Percentiles rank a stretch among this genome's conserved stretches.
These are phyloP conservation scores for Pyrrhia umbra DNA, from an alignment of 2,888 invertebrate species.

Conservation along the genomic window DNA sequence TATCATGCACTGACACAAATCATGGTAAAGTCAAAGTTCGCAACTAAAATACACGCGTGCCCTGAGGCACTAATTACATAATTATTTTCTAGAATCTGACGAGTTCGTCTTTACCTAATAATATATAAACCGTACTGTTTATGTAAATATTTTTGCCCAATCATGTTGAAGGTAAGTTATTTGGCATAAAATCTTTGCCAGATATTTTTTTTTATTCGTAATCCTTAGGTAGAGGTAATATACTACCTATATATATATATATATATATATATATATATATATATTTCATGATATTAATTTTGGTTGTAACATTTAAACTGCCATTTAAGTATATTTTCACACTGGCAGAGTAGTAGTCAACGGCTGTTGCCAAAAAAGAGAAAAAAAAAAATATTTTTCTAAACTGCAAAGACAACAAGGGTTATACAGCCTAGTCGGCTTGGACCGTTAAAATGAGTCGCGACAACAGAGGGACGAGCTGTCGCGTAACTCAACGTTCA, in stretches of 20 bases:
- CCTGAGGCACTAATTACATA: conserved; percentile 29
- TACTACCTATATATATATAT: no score
- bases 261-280: no score
- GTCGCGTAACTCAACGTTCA: conserved; percentile 75
- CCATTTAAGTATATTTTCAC: no score
- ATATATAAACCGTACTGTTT: neutral
- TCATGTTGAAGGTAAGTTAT: neutral
- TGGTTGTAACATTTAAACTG: no score
- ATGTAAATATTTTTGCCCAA: neutral
- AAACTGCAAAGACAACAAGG: neutral
- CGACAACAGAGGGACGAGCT: conserved; percentile 46
- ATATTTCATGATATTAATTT: no score
- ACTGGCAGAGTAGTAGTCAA: no score
- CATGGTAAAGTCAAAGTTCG: conserved; percentile 30
- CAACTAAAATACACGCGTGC: conserved; percentile 11
- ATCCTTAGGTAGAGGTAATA: no score
- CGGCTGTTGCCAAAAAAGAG: no score
- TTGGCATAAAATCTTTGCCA: neutral
- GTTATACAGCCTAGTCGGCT: conserved; percentile 24
- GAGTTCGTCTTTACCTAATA: conserved; percentile 11
- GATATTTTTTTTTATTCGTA: no score
- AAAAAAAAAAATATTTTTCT: neutral
- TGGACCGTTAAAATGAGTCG: conserved; percentile 46
- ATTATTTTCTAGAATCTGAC: conserved; percentile 29
- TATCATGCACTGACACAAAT: conserved; percentile 18